phyloP scores from a whole-genome alignment of 1,140 invertebrate species.

The Microplitis demolitor region DNA sequence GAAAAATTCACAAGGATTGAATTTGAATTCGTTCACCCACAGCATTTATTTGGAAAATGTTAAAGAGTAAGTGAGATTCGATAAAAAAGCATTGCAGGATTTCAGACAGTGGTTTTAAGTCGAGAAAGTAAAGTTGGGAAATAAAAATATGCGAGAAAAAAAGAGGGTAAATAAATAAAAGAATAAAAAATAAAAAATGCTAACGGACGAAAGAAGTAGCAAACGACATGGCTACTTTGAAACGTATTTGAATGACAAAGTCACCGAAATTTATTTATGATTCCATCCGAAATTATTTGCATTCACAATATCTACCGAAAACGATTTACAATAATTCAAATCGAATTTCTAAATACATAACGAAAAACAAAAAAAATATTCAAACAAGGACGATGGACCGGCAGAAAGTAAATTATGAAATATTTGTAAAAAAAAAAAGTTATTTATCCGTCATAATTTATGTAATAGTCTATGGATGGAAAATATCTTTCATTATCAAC shows the following conservation, averaged over 20 bases:
- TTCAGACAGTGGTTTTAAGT: neutral
- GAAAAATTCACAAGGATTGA: slow-evolving; percentile 8
- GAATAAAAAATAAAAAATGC: neutral
- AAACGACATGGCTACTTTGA: neutral
- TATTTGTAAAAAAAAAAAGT: slow-evolving; percentile 3
- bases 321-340: neutral
- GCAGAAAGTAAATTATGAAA: neutral
- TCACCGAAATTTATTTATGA: slow-evolving; percentile 34
- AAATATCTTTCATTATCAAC: slow-evolving; percentile 11
- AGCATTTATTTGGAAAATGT: neutral
- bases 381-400: neutral
- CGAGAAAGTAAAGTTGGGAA: neutral
- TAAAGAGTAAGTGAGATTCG: neutral
- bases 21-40: slow-evolving; percentile 18
- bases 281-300: slow-evolving; percentile 35
- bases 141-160: too few species aligned
- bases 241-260: slow-evolving; percentile 54
- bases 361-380: neutral
- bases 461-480: slow-evolving; percentile 11
- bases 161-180: neutral
- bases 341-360: slow-evolving; percentile 5
- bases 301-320: slow-evolving; percentile 31
- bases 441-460: slow-evolving; percentile 13
- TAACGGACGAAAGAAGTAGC: neutral
- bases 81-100: slow-evolving; percentile 13